Conservation (phyloP, 1,140 invertebrate genomes). For the Pogonomyrmex californicus region DNA sequence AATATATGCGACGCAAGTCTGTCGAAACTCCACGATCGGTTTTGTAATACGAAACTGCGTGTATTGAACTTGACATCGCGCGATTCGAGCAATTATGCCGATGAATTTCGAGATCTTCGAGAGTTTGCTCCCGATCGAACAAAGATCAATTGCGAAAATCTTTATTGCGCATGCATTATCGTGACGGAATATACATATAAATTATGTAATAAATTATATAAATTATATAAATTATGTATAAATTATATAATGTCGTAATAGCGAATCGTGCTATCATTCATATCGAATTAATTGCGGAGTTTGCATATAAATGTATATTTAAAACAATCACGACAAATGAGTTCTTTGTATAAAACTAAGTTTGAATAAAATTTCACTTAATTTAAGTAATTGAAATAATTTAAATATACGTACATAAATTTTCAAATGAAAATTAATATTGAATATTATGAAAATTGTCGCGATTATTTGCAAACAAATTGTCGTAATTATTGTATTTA, state of each 20-base stretch:
- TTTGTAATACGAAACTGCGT: constrained; percentile 52
- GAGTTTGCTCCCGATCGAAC: constrained; percentile 41
- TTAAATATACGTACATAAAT: constrained; percentile 1
- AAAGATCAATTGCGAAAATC: constrained; percentile 64
- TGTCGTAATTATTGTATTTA: too few species aligned
- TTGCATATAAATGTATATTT: constrained; percentile 14
- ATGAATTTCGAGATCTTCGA: neutral
- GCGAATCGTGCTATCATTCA: constrained; percentile 53
- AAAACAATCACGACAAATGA: constrained; percentile 7
- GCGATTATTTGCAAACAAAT: too few species aligned
- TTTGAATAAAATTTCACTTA: neutral
- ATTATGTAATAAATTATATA: too few species aligned
- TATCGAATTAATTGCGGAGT: constrained; percentile 30
- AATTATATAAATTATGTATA: too few species aligned
- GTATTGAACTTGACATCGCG: constrained; percentile 66
- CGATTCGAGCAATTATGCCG: constrained; percentile 41
- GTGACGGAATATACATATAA: neutral
- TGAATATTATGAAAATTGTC: too few species aligned
- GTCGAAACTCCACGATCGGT: constrained; percentile 21
- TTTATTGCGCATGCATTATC: constrained; percentile 43
- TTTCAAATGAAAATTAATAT: too few species aligned
- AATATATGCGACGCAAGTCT: constrained; percentile 23
- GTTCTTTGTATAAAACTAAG: neutral
- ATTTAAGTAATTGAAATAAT: constrained; percentile 26
- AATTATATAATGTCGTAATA: constrained; percentile 65